Evolutionary conservation across 1,140 invertebrate species (phyloP), one percentile per base, ranked within the genome.

Genomic region (Panulirus ornatus): DNA sequence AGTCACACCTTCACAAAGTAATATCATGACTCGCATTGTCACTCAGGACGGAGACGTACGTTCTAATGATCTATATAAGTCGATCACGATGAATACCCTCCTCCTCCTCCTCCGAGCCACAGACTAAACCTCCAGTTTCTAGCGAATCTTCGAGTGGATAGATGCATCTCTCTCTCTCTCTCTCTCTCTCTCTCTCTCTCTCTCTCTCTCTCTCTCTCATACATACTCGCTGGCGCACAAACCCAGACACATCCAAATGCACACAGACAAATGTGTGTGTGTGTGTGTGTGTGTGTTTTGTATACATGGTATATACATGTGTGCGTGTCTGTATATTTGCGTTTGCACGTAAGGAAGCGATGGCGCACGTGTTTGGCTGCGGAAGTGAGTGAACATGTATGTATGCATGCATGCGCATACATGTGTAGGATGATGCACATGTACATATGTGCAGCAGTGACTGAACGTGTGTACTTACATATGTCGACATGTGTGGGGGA

Each of bases 251-350:
- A 9, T 54, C 2, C 9, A 54, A 54, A 54, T 54, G 14, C n/a
- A 16, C 6, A n/a, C 30, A 16, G 30, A 2, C 34, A 30, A 34
- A 19, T 58, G 51, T 58, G 51, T 58, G 51, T 58, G 5, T 58
- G 70, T 71, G 36, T 71, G 70, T 71, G 70, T 40, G 70, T 34
- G 36, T 40, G 2, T 36, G 36, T 40, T 19, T 34, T 19, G 19
- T 2, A 30, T 14, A 14, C 2, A 14, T 2, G 16, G 30, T 70
- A 38, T 30, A 16, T 51, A n/a, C 9, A 19, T 34, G 11, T 42
- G 73, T 42, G 76, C 16, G 76, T 47, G 76, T 79, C 42, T 40
- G 76, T 51, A 22, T 79, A 34, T 51, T 14, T 51, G 38, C 22
- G 75, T 78, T 9, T 42, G 75, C 19, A 5, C 19, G 38, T n/a